phyloP scores from a whole-genome alignment of 2,797 vertebrate genomes.

The Rhinella marina region DNA sequence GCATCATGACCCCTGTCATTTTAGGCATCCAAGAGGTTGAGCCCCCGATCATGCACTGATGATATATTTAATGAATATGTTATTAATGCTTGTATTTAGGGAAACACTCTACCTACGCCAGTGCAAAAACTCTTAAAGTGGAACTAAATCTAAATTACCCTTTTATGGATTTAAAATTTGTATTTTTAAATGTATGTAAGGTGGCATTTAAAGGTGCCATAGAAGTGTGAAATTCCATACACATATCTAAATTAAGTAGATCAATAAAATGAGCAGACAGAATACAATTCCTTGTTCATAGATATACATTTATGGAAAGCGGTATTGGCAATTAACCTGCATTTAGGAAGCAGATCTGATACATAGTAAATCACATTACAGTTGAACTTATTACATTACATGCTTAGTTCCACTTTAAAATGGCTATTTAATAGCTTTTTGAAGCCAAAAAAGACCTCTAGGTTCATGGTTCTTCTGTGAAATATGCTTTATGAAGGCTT shows the following conservation, averaged over 20 bases:
- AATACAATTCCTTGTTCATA: neutral
- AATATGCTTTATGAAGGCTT: neutral
- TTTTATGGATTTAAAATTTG: neutral
- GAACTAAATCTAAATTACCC: neutral
- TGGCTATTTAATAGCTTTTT: neutral
- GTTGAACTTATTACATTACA: neutral
- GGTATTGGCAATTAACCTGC: too few relatives aligned
- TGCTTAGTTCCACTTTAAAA: slow-evolving; percentile 15
- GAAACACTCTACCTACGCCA: neutral
- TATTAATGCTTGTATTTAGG: too few relatives aligned
- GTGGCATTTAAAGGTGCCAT: neutral
- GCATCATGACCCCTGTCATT: neutral
- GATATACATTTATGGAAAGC: neutral
- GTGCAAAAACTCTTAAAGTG: neutral
- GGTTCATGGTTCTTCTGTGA: neutral
- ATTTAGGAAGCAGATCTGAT: too few relatives aligned
- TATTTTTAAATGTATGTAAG: neutral
- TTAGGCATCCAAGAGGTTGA: neutral
- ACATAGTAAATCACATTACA: neutral
- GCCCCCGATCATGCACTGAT: neutral
- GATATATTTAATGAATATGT: neutral
- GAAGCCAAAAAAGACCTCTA: neutral
- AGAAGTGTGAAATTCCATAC: neutral
- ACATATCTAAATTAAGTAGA: too few relatives aligned
- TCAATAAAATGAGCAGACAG: too few relatives aligned